Conservation (phyloP, 2,113 vertebrate genomes). For the Asarcornis scutulata region DNA sequence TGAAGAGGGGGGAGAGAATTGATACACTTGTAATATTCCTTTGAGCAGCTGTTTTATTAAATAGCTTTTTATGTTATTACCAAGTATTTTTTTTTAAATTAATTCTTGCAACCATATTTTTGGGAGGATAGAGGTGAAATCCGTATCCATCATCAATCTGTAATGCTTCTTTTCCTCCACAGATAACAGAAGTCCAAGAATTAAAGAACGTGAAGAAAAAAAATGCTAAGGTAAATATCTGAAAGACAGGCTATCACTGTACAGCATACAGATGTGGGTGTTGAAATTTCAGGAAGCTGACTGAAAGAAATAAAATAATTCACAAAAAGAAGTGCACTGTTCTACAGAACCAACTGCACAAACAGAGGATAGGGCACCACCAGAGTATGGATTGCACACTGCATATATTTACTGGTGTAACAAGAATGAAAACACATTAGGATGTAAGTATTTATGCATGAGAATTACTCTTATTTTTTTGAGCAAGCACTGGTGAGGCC, state of each 20-base stretch:
- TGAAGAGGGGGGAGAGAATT: not conserved
- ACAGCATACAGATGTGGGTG: not conserved
- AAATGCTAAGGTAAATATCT: conserved; percentile 83
- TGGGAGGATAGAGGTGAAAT: not conserved
- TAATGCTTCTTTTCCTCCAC: conserved; percentile 19
- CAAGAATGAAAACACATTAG: not conserved
- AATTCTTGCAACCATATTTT: not conserved
- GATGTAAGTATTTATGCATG: not conserved
- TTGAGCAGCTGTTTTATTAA: not conserved
- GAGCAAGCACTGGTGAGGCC: not conserved
- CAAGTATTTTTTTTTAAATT: not conserved
- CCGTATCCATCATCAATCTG: not conserved
- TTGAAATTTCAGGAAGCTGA: not conserved
- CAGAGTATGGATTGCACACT: not conserved
- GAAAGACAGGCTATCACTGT: not conserved
- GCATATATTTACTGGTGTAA: accelerated
- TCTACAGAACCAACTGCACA: not conserved
- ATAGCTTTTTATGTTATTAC: not conserved
- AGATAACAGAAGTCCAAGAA: conserved; percentile 74
- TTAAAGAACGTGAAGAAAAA: conserved; percentile 78
- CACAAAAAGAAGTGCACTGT: not conserved
- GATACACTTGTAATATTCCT: not conserved
- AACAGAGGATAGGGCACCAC: not conserved
- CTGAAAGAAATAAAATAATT: not conserved
- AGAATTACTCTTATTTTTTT: not conserved